Base-by-base conservation (phyloP, 1,140 invertebrate genomes). In the Philopotamus ludificatus region DNA sequence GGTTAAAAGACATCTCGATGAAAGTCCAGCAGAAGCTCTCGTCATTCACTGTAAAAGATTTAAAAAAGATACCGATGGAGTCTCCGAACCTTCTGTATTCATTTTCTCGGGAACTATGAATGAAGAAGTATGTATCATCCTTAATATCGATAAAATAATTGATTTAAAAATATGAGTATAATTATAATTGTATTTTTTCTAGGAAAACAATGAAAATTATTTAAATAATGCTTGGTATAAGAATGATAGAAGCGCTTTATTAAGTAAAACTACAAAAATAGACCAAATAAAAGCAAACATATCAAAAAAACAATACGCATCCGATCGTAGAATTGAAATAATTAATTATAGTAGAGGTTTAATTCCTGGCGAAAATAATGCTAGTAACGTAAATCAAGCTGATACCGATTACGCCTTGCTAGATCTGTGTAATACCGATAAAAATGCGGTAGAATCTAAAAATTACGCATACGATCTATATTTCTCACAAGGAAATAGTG, bases 391-490 rank as follows among this genome's bases (percentile, higher is more conserved):
- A 7, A 71, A 73, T 15, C 55, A 60, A 28, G 62, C 71, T 18
- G 70, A 75, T 51, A 15, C 70, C 12, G 23, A 67, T 9, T 75
- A 73, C 63, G 71, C 79, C 71, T 70, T 81, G 45, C 73, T 81
- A 0, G 79, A 81, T 68, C 70, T 81, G 12, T 50, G 12, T 34
- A 73, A 73, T 51, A 58, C 15, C 21, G 22, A 66, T 62, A 9
- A 51, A 54, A 9, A 58, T 41, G 16, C 58, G 21, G 70, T 71
- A 20, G 65, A 71, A 0, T 71, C 75, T 63, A 67, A 74, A 44
- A n/a, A n/a, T n/a, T 84, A 80, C 74, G 81, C 79, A 18, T 84
- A 83, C 72, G 83, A 84, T 73, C 72, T 84, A 26, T 84, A 84
- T 66, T 80, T 80, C 12, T 74, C 80, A 23, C 74, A 75, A 47